Evolutionary conservation across 2,797 vertebrate species (phyloP).

Genomic region (Tenualosa ilisha): DNA sequence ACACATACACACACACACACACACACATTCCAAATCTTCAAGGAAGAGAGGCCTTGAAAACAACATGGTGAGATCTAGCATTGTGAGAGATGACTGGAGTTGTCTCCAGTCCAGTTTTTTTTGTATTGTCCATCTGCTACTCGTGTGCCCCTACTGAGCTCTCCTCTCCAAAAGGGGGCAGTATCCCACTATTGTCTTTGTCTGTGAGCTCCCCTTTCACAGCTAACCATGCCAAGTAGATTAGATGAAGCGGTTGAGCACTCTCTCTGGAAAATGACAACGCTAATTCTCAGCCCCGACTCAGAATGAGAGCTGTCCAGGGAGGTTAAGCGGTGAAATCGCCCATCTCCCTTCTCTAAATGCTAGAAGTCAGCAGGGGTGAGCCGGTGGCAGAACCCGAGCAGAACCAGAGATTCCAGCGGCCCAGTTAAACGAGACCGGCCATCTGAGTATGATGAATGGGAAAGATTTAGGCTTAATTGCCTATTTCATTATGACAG

Average conservation of each 20-base stretch:
- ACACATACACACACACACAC: too few relatives aligned
- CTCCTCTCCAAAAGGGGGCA: constrained; percentile 63
- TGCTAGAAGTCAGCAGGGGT: constrained; percentile 20
- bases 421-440: not conserved
- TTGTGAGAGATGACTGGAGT: not conserved
- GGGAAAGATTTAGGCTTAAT: constrained; percentile 49
- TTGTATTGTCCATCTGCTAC: not conserved
- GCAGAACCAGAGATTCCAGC: constrained; percentile 18
- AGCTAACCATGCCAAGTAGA: constrained; percentile 32
- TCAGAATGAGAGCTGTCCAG: constrained; percentile 36
- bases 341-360: constrained; percentile 28
- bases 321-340: constrained; percentile 37
- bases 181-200: constrained; percentile 50
- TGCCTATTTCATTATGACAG: constrained; percentile 46
- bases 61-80: not conserved
- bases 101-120: not conserved
- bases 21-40: not conserved
- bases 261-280: constrained; percentile 37
- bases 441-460: constrained; percentile 47
- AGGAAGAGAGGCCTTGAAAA: not conserved
- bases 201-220: not conserved
- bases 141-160: not conserved
- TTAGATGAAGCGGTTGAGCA: constrained; percentile 31
- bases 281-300: constrained; percentile 30
- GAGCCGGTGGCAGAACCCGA: constrained; percentile 18